Evolutionary conservation across 2,888 invertebrate species (phyloP), one percentile per base, ranked within the genome.

Genomic region (Pheosia tremula): DNA sequence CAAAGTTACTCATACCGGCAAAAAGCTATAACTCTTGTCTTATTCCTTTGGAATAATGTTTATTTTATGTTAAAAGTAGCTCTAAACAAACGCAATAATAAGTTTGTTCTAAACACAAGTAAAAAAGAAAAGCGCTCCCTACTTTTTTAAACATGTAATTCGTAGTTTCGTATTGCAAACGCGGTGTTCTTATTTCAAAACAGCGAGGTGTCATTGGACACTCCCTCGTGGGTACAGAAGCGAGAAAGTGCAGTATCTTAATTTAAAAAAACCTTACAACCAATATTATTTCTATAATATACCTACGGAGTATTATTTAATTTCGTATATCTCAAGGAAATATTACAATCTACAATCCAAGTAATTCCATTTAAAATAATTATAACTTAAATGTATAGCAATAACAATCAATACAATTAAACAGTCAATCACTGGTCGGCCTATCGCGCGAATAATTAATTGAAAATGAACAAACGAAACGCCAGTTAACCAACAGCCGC

Each of bases 111-210:
- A 65, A 79, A 79, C 73, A 79, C 73, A 80, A 81, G 80, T 77
- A 80, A 84, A 87, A 85, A 84, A 80, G 77, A 82, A 88, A 88
- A 89, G 90, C 89, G 81, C 82, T 81, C 89, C 91, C 89, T 87
- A 84, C 85, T 86, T 91, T 92, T 89, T 91, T 89, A 85, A 87
- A 90, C 86, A 87, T 89, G 89, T 93, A 93, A 93, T 93, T 93
- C 87, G 91, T 93, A 92, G 93, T 89, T 93, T 93, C 93, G 72
- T 87, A 86, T 93, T 93, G 90, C 93, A 87, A 92, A 88, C 89
- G 90, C 89, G 90, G 90, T 89, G 86, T 91, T 92, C 91, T 88
- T 89, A 92, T 93, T 93, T 93, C 93, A 93, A 93, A 93, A 93
- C 93, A 90, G 87, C 75, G 88, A 91, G 90, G 92, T 92, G 93